Evolutionary conservation across 2,797 vertebrate species (phyloP), one percentile per base, ranked within the genome.

Genomic region (Neopelma chrysocephalum): DNA sequence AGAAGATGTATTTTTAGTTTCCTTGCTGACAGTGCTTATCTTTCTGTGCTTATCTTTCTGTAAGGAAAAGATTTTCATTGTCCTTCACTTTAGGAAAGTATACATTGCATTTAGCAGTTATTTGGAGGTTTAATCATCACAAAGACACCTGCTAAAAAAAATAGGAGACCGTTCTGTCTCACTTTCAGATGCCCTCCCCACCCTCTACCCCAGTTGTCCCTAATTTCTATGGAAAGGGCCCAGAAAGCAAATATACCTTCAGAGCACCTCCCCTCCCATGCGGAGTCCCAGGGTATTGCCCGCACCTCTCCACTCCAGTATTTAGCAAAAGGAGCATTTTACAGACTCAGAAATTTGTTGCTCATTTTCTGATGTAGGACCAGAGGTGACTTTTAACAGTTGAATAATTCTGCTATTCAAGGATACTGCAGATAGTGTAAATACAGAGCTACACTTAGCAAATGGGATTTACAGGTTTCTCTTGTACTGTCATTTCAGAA

Each of bases 1-100:
- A 90, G 79, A 90, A 95, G 91, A 92, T 31, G 12, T 87, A 79
- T 95, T 96, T 97, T 96, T 95, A 89, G 87, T 81, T 94, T 94
- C 77, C 60, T 90, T 6, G 8, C 83, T 85, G 79, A 70, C 61
- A 68, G 36, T 78, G 48, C 69, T 96, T 87, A 68, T 90, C 73
- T 86, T 90, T 94, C 76, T 81, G 22, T 77, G 90, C 91, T 90
- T 91, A 66, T 68, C 80, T 58, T 1, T 85, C 79, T 90, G 60
- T 51, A 64, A 85, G 50, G 61, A 89, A 83, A 92, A 92, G 70
- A 64, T 91, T 64, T 53, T 91, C 20, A 8, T 70, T 73, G 45
- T 84, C 64, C 77, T 91, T 95, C 8, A 23, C 60, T 88, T 34
- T 50, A 69, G 71, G 79, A 90, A 89, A 79, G 82, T 36, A 43